A percentile compares a stretch with the other conserved stretches of the same genome.
phyloP scores from a whole-genome alignment of 2,888 invertebrate genomes.

The Temnothorax rugatulus region DNA sequence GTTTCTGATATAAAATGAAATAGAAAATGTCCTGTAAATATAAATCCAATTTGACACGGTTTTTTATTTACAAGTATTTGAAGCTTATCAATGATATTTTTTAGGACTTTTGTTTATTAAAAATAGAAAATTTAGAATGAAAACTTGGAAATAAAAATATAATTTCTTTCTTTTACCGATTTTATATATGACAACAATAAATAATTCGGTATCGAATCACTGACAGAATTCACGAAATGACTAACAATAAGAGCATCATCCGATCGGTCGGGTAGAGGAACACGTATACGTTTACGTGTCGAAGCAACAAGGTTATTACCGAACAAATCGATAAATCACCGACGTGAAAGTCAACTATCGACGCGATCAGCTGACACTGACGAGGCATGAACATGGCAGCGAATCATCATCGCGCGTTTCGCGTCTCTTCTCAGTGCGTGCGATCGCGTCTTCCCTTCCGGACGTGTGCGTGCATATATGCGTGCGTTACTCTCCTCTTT shows the following conservation, averaged over 20 bases:
- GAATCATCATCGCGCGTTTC: conserved; percentile 5
- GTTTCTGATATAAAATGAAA: too few species aligned
- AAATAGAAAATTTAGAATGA: neutral
- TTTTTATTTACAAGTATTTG: too few species aligned
- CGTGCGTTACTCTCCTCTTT: conserved; percentile 40
- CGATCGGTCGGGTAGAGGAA: neutral
- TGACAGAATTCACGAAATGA: conserved; percentile 1
- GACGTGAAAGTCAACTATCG: conserved; percentile 31
- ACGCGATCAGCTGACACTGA: conserved; percentile 74
- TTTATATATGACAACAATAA: neutral
- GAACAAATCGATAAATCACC: conserved; percentile 57
- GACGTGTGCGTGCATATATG: conserved; percentile 50
- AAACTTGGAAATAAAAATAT: neutral
- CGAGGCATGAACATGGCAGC: conserved; percentile 48
- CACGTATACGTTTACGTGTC: conserved; percentile 23
- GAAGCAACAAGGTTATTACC: conserved; percentile 36
- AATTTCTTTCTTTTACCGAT: neutral
- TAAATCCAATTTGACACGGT: too few species aligned
- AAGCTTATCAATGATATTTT: too few species aligned
- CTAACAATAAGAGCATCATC: neutral
- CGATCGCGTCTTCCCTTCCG: conserved; percentile 57
- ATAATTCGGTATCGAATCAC: neutral
- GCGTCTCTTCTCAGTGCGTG: conserved; percentile 52
- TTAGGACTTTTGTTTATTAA: neutral
- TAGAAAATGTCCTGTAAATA: too few species aligned